A percentile compares a stretch with the other conserved stretches of the same genome.
phyloP scores from a whole-genome alignment of 2,113 vertebrate genomes.

The Nesoenas mayeri region DNA sequence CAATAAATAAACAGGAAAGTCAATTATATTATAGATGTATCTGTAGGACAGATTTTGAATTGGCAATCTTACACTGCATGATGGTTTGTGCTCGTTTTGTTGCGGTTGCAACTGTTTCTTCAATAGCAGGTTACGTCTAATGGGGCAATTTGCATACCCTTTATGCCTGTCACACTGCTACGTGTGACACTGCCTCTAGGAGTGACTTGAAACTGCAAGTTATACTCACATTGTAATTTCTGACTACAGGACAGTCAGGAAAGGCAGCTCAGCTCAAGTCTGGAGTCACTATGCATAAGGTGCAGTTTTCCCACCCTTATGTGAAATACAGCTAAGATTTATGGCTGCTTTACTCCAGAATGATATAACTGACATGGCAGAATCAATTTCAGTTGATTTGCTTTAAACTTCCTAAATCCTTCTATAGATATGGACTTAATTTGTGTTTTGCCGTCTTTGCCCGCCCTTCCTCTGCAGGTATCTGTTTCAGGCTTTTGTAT shows the following conservation, averaged over 20 bases:
- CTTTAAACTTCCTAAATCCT: background rate
- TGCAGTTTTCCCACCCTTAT: background rate
- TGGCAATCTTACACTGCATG: background rate
- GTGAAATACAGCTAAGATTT: background rate
- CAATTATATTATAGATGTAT: slow-evolving; percentile 51
- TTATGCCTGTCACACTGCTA: slow-evolving; percentile 27
- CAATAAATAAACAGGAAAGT: slow-evolving; percentile 56
- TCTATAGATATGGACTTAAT: background rate
- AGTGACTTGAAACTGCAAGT: slow-evolving; percentile 18
- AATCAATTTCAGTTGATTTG: background rate
- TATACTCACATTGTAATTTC: background rate
- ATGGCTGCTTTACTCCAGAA: background rate
- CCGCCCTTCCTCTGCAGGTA: slow-evolving; percentile 18
- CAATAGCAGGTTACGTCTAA: slow-evolving; percentile 27
- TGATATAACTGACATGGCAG: background rate
- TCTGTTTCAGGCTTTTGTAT: background rate
- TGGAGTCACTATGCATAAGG: background rate
- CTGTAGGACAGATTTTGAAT: slow-evolving; percentile 58
- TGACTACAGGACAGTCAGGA: background rate
- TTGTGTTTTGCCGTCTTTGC: background rate
- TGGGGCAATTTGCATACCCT: slow-evolving; percentile 60
- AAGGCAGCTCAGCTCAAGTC: background rate
- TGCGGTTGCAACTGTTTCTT: slow-evolving; percentile 39
- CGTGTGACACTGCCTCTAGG: slow-evolving; percentile 21
- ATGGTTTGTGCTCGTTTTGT: slow-evolving; percentile 47